Percentiles rank a stretch among this genome's conserved stretches.
These are phyloP conservation scores for Furnarius figulus DNA, from an alignment of 2,113 vertebrate genomes.

Conservation along the genomic window DNA sequence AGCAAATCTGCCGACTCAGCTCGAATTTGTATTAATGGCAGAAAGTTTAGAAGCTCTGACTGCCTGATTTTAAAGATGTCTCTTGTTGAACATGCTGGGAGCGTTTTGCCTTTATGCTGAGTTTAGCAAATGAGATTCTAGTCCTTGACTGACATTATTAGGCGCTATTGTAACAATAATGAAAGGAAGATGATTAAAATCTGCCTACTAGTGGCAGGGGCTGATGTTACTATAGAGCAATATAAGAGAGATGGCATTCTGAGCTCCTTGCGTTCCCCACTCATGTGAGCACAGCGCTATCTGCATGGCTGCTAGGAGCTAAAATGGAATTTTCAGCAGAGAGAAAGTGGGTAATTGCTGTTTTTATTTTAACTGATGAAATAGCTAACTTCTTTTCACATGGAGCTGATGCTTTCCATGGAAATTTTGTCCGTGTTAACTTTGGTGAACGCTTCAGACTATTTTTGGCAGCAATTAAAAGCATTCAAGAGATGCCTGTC, in stretches of 20 bases:
- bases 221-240: background rate
- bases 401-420: conserved; percentile 6
- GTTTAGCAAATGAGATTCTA: conserved; percentile 35
- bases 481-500: conserved; percentile 56
- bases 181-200: conserved; percentile 51
- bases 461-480: conserved; percentile 66
- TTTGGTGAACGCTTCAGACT: conserved; percentile 34
- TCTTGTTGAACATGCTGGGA: background rate
- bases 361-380: conserved; percentile 19
- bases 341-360: conserved; percentile 1
- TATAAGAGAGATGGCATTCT: background rate
- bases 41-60: background rate
- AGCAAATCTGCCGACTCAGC: background rate
- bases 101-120: conserved; percentile 18
- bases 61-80: background rate
- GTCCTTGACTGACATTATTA: conserved; percentile 33
- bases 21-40: background rate
- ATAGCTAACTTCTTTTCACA: background rate
- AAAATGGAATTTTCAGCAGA: background rate
- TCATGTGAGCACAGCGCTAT: background rate
- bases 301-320: background rate
- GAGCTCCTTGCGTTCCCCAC: background rate
- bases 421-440: conserved; percentile 37
- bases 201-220: conserved; percentile 34
- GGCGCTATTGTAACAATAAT: conserved; percentile 22